A percentile compares a stretch with the other conserved stretches of the same genome.
Evolutionary conservation across 2,113 vertebrate genomes (phyloP).

Genomic region (Oreocharis arfaki): DNA sequence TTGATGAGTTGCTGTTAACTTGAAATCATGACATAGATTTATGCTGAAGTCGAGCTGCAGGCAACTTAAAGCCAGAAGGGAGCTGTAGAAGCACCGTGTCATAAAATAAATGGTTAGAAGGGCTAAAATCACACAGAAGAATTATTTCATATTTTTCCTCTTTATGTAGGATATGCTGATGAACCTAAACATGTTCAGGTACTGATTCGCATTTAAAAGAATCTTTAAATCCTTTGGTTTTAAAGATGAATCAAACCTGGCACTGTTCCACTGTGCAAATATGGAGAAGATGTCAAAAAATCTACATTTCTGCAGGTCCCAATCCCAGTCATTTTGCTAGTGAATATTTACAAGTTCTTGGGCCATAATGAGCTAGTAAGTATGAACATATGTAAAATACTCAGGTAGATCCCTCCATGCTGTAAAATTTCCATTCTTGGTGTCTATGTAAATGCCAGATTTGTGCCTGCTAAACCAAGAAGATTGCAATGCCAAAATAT

Average conservation of each 20-base stretch:
- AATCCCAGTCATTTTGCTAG: neutral
- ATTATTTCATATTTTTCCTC: neutral
- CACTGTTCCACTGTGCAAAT: neutral
- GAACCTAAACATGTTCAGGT: neutral
- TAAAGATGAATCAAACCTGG: neutral
- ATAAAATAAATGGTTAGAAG: neutral
- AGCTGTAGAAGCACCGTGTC: neutral
- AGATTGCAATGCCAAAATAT: neutral
- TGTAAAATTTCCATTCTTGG: neutral
- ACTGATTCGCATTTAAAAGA: too few species aligned
- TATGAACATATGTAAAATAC: neutral
- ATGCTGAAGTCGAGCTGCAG: neutral
- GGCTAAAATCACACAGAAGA: neutral
- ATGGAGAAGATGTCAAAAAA: neutral
- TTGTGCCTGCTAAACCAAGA: neutral
- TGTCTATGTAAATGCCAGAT: neutral
- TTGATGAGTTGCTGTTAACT: neutral
- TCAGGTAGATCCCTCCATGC: rapidly evolving
- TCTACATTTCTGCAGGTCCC: neutral
- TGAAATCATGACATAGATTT: neutral
- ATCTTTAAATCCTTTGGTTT: too few species aligned
- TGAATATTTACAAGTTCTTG: neutral
- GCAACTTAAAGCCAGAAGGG: neutral
- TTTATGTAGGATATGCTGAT: neutral
- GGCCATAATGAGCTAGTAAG: neutral